Conservation (phyloP, 2,888 invertebrate genomes). For the Sepioteuthis lessoniana region DNA sequence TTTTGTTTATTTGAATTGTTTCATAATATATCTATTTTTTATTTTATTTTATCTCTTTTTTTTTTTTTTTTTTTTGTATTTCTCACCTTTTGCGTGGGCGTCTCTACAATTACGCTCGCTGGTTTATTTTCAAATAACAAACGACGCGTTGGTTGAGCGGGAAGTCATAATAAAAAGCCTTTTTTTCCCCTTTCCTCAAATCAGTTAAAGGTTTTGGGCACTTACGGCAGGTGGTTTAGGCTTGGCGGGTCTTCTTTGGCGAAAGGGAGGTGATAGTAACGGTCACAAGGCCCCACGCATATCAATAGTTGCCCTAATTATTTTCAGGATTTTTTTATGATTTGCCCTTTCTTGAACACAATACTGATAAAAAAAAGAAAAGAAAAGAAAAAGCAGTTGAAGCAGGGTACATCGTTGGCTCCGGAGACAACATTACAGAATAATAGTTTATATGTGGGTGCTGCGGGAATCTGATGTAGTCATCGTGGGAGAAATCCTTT, state of each 20-base stretch:
- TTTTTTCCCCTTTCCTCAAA: too few species aligned
- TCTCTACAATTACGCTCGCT: neutral
- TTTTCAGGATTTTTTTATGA: neutral
- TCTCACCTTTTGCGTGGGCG: neutral
- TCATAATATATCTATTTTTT: too few species aligned
- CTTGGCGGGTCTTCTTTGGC: neutral
- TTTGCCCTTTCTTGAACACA: neutral
- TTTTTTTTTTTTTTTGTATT: neutral
- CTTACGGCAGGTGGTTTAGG: neutral
- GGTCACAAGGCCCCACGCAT: neutral
- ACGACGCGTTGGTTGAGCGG: constrained; percentile 13
- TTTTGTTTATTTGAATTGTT: too few species aligned
- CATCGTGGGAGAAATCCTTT: too few species aligned
- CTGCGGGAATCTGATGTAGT: too few species aligned
- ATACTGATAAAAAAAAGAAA: neutral
- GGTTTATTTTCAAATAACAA: neutral
- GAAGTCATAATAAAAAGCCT: neutral
- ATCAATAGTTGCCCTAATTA: neutral
- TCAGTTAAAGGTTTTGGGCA: neutral
- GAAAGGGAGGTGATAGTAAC: neutral
- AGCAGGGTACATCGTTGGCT: neutral
- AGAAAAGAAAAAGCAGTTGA: neutral
- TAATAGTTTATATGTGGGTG: neutral
- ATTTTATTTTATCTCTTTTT: too few species aligned
- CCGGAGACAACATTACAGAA: neutral